Evolutionary conservation across 2,797 vertebrate genomes (phyloP).

Genomic region (Protosalanx chinensis): DNA sequence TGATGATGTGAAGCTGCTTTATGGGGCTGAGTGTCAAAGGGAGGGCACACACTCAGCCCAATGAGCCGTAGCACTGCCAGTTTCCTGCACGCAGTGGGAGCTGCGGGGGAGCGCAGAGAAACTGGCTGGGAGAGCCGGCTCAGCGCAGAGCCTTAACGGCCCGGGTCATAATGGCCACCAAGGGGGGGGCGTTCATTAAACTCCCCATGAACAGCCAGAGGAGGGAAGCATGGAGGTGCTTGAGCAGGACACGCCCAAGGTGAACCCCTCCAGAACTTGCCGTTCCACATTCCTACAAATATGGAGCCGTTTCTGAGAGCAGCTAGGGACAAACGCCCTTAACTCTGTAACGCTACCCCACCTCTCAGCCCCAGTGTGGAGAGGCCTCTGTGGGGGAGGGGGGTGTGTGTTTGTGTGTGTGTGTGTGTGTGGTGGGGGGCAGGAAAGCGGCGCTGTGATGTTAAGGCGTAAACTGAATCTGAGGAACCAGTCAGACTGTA

Average conservation of each 20-base stretch:
- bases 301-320: too few relatives aligned
- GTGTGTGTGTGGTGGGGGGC: too few relatives aligned
- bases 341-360: too few relatives aligned
- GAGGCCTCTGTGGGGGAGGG: too few relatives aligned
- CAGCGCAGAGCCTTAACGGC: conserved; percentile 59
- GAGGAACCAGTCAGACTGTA: too few relatives aligned
- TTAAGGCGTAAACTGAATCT: too few relatives aligned
- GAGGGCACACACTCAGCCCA: conserved; percentile 58
- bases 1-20: conserved; percentile 72
- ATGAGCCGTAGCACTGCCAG: conserved; percentile 67
- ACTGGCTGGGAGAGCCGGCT: conserved; percentile 57
- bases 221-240: conserved; percentile 38
- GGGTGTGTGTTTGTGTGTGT: too few relatives aligned
- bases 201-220: conserved; percentile 27
- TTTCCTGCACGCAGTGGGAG: conserved; percentile 61
- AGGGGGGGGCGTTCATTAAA: conserved; percentile 63
- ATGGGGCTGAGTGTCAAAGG: conserved; percentile 56
- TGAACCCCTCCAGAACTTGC: conserved; percentile 16
- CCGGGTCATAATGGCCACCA: conserved; percentile 63
- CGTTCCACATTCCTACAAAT: too few relatives aligned
- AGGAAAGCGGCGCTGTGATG: too few relatives aligned
- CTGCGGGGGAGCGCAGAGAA: conserved; percentile 52
- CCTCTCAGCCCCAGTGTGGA: too few relatives aligned
- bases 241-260: conserved; percentile 42
- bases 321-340: too few relatives aligned